A percentile compares a stretch with the other conserved stretches of the same genome.
Conservation (phyloP, 2,113 vertebrate species). For the Leucosticte australis region DNA sequence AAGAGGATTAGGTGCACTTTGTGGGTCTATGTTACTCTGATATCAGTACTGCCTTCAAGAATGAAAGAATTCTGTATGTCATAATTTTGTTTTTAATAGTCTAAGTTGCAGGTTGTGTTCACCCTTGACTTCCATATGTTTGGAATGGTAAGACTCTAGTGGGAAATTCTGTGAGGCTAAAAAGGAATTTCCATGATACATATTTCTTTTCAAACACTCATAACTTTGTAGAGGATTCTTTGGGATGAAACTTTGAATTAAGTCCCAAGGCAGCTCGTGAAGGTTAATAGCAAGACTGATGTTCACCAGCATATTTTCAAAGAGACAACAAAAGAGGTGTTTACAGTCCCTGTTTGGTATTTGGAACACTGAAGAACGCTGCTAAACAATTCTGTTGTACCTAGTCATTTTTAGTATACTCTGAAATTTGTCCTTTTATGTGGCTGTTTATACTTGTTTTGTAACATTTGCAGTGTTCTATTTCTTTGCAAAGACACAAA, state of each 20-base stretch:
- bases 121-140: not conserved
- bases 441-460: not conserved
- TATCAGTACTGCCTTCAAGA: not conserved
- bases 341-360: not conserved
- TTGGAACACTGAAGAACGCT: not conserved
- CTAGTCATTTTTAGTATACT: not conserved
- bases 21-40: not conserved
- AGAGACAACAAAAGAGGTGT: not conserved
- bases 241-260: not conserved
- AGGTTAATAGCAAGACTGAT: not conserved
- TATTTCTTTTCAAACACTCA: not conserved
- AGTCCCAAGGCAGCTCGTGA: not conserved
- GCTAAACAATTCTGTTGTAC: not conserved
- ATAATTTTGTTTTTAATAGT: not conserved
- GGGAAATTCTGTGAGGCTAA: not conserved
- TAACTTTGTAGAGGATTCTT: not conserved
- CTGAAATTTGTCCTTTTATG: not conserved
- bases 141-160: not conserved
- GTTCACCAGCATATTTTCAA: not conserved
- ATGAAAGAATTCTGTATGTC: not conserved
- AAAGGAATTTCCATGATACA: not conserved
- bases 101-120: not conserved
- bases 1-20: not conserved
- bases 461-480: not conserved
- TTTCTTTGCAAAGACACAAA: not conserved